Evolutionary conservation across 2,113 vertebrate genomes (phyloP).

Genomic region (Istiophorus platypterus): DNA sequence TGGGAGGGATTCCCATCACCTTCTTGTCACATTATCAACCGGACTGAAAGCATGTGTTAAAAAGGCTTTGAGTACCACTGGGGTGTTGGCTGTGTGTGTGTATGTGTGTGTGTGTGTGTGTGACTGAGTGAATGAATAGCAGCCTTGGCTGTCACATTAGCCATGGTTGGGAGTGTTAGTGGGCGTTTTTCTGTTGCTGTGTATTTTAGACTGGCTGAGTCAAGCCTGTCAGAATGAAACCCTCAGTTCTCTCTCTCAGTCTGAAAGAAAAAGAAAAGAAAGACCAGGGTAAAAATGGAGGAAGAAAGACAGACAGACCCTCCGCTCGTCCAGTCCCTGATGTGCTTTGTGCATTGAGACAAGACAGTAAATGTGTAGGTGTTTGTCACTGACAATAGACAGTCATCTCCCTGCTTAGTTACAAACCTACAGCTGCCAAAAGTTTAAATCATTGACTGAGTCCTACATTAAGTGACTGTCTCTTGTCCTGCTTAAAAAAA

Average conservation of each 20-base stretch:
- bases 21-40: constrained; percentile 51
- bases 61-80: constrained; percentile 37
- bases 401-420: constrained; percentile 38
- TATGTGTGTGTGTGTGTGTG: constrained; percentile 37
- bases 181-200: constrained; percentile 53
- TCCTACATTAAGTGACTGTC: neutral
- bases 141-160: constrained; percentile 69
- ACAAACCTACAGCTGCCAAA: constrained; percentile 19
- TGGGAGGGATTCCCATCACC: constrained; percentile 44
- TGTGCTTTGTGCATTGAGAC: constrained; percentile 61
- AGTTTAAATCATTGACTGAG: neutral
- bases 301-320: constrained; percentile 41
- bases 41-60: constrained; percentile 57
- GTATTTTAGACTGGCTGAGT: constrained; percentile 52
- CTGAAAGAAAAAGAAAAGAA: constrained; percentile 32
- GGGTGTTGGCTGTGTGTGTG: constrained; percentile 39
- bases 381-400: constrained; percentile 67
- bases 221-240: constrained; percentile 43
- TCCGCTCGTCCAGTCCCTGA: constrained; percentile 34
- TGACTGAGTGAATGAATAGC: constrained; percentile 45
- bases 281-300: constrained; percentile 25
- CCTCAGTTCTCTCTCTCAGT: constrained; percentile 41
- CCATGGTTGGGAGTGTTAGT: constrained; percentile 63
- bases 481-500: too few species aligned
- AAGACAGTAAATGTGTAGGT: constrained; percentile 75